A percentile compares a stretch with the other conserved stretches of the same genome.
phyloP scores from a whole-genome alignment of 1,140 invertebrate species.

The Cydia fagiglandana region DNA sequence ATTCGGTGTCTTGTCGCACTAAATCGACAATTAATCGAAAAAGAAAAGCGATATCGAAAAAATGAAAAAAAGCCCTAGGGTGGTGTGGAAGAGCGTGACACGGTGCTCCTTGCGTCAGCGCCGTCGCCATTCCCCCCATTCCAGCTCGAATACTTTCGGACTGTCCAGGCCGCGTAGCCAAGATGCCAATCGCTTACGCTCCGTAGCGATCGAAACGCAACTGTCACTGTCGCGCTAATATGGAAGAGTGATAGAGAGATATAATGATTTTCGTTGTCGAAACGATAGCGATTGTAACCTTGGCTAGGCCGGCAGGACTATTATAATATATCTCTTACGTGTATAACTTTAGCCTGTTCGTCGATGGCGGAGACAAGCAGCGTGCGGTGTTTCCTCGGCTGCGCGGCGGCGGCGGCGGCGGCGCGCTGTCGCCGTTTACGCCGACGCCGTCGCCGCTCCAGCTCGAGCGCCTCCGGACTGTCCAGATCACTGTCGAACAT shows the following conservation, averaged over 20 bases:
- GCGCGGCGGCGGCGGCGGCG: constrained; percentile 45
- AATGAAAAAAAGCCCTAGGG: no score
- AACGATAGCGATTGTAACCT: no score
- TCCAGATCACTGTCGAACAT: constrained; percentile 49
- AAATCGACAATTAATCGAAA: no score
- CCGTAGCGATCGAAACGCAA: no score
- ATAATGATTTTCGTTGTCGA: no score
- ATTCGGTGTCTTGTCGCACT: no score
- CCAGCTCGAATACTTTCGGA: constrained; percentile 51
- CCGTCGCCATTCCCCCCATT: constrained; percentile 46
- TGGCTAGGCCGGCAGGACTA: no score
- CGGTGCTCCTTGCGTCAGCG: constrained; percentile 59
- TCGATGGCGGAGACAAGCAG: constrained; percentile 71
- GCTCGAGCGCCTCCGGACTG: constrained; percentile 61
- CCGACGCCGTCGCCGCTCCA: constrained; percentile 59
- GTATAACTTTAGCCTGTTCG: constrained; percentile 75
- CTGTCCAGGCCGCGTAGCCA: no score
- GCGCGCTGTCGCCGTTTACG: constrained; percentile 49
- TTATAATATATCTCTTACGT: constrained; percentile 45
- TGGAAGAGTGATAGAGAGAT: no score
- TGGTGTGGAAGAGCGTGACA: constrained; percentile 60
- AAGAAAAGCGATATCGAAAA: no score
- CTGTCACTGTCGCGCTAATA: no score
- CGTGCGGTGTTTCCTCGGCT: constrained; percentile 66
- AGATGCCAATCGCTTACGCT: no score